Conservation (phyloP, 2,888 invertebrate species). For the Fragum whitleyi region DNA sequence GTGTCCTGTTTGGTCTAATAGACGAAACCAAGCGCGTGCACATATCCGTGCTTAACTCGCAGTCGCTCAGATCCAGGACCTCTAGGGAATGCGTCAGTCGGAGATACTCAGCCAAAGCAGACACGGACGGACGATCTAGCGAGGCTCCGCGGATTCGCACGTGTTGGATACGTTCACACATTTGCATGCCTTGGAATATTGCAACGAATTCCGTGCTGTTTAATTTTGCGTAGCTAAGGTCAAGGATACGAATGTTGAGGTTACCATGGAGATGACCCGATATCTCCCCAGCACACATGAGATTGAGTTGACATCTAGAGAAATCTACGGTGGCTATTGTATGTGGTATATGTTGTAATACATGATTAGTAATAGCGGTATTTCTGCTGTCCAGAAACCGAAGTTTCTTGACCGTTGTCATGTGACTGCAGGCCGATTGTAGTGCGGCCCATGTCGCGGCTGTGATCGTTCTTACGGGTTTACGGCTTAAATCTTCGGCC, state of each 20-base stretch:
- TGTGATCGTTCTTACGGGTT: slow-evolving; percentile 61
- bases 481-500: slow-evolving; percentile 58
- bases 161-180: slow-evolving; percentile 86
- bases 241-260: slow-evolving; percentile 56
- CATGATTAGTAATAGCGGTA: slow-evolving; percentile 75
- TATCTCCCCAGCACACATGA: slow-evolving; percentile 77
- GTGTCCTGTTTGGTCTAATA: slow-evolving; percentile 67
- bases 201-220: slow-evolving; percentile 74
- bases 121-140: slow-evolving; percentile 87
- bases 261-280: slow-evolving; percentile 73
- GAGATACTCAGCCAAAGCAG: slow-evolving; percentile 72
- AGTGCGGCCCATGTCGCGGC: slow-evolving; percentile 79
- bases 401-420: slow-evolving; percentile 70
- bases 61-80: slow-evolving; percentile 75
- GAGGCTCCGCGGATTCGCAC: slow-evolving; percentile 98
- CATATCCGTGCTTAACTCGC: slow-evolving; percentile 74
- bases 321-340: slow-evolving; percentile 71
- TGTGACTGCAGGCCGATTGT: slow-evolving; percentile 73
- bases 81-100: slow-evolving; percentile 72
- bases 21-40: slow-evolving; percentile 71
- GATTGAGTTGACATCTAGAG: slow-evolving; percentile 73
- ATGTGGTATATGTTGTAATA: slow-evolving; percentile 77
- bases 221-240: slow-evolving; percentile 71
- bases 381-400: slow-evolving; percentile 71
- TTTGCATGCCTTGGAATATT: slow-evolving; percentile 77